Conservation (phyloP, 2,888 invertebrate genomes). For the Molorchus minor region DNA sequence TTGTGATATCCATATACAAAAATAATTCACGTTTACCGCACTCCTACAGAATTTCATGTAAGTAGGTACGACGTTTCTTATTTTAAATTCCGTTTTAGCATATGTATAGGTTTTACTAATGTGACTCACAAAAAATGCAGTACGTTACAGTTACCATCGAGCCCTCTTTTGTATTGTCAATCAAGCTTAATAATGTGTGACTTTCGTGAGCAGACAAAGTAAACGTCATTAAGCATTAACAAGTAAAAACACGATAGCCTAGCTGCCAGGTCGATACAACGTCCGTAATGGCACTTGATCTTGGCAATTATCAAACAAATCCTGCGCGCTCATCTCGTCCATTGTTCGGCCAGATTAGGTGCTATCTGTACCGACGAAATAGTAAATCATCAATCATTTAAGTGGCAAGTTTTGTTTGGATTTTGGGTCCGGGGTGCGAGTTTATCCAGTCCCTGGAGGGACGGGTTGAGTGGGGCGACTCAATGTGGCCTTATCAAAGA, state of each 20-base stretch:
- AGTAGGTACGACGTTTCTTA: too few relatives aligned
- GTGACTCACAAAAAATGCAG: not conserved
- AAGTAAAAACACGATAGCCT: conserved; percentile 14
- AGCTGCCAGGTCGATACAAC: conserved; percentile 6
- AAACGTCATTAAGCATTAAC: conserved; percentile 14
- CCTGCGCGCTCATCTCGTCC: conserved; percentile 46
- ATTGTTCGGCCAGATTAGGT: conserved; percentile 52
- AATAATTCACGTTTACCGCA: too few relatives aligned
- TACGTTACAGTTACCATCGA: not conserved
- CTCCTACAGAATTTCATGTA: too few relatives aligned
- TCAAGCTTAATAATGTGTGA: conserved; percentile 10
- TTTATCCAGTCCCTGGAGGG: conserved; percentile 45
- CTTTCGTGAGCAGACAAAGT: not conserved
- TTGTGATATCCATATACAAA: too few relatives aligned
- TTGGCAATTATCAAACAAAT: conserved; percentile 49
- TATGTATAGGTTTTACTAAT: too few relatives aligned
- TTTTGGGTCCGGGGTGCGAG: conserved; percentile 48
- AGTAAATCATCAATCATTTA: conserved; percentile 53
- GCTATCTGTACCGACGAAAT: conserved; percentile 44
- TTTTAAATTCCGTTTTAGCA: too few relatives aligned
- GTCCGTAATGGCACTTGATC: conserved; percentile 44
- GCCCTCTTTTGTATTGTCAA: conserved; percentile 6
- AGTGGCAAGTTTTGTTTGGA: conserved; percentile 53
- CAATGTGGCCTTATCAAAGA: conserved; percentile 33
- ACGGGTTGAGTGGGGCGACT: conserved; percentile 12